Percentiles rank a stretch among this genome's conserved stretches.
Evolutionary conservation across 2,113 vertebrate species (phyloP).

Genomic region (Phylloscopus trochilus): DNA sequence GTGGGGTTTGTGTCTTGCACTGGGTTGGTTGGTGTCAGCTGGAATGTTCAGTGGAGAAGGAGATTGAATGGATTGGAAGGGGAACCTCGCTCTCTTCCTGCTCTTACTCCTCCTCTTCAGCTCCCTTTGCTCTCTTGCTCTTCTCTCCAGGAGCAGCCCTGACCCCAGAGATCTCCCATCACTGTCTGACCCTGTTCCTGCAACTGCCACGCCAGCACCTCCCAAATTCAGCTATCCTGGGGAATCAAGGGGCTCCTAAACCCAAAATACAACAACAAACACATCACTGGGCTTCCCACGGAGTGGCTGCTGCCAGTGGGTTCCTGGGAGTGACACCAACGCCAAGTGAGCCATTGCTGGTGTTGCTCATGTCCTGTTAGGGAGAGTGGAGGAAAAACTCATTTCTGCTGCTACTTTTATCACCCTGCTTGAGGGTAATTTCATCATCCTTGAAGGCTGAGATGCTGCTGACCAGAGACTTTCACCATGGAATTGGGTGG

Average conservation of each 20-base stretch:
- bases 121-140: too few species aligned
- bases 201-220: background rate
- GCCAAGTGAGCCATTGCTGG: accelerated
- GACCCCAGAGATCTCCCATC: too few species aligned
- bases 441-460: background rate
- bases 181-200: too few species aligned
- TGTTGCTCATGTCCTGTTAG: background rate
- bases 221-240: accelerated
- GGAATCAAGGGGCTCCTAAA: background rate
- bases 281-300: accelerated
- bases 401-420: background rate
- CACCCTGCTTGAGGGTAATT: background rate
- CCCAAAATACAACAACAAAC: background rate
- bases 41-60: too few species aligned
- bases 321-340: accelerated
- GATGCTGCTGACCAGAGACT: background rate
- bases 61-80: too few species aligned
- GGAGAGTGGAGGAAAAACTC: background rate
- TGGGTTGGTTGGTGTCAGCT: too few species aligned
- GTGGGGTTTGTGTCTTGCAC: too few species aligned
- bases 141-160: too few species aligned
- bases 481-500: background rate
- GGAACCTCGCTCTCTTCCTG: too few species aligned
- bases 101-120: too few species aligned
- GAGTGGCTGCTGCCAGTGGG: accelerated